Evolutionary conservation across 1,140 invertebrate species (phyloP), one percentile per base, ranked within the genome.

Genomic region (Euura lappo): DNA sequence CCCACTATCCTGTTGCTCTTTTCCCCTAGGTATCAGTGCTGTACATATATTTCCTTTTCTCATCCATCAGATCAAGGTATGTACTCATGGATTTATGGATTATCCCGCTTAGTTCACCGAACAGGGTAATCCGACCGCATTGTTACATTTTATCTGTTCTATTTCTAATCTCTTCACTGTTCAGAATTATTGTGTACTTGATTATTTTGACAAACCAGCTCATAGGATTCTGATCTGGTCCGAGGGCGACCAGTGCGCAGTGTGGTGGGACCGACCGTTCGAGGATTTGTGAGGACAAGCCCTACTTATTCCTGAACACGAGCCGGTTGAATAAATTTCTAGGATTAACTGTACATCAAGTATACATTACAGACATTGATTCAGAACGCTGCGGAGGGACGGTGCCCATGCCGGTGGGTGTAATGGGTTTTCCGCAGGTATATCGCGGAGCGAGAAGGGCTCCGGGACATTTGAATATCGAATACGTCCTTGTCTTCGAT

Each of bases 221-320:
- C 10, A 60, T 8, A 60, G 51, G 51, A 60, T 0, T n/a, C 51
- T n/a, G 51, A 60, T 6, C 8, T n/a, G 51, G 51, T 60, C 51
- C 13, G 51, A 60, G 10, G 51, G 51, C 51, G 51, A 60, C 51
- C 51, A 11, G 51, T 60, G 10, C 51, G 51, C 51, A 11, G 2
- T 6, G 51, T 8, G 10, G 51, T 60, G 51, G 51, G 3, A 60
- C 51, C 10, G 51, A 60, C 13, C 51, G 4, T n/a, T 60, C 3
- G 51, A 60, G 51, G 51, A 60, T 60, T 60, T 60, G 51, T 60
- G 51, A 60, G 51, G 51, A 60, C 51, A 60, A 60, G 51, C 51
- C 51, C 51, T 60, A 60, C 51, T 60, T 60, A 60, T 60, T 60
- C 51, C 51, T 8, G 13, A n/a, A n/a, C 51, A 60, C 51, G 51